phyloP scores from a whole-genome alignment of 2,797 vertebrate genomes.

The Sebastes matsubarae region DNA sequence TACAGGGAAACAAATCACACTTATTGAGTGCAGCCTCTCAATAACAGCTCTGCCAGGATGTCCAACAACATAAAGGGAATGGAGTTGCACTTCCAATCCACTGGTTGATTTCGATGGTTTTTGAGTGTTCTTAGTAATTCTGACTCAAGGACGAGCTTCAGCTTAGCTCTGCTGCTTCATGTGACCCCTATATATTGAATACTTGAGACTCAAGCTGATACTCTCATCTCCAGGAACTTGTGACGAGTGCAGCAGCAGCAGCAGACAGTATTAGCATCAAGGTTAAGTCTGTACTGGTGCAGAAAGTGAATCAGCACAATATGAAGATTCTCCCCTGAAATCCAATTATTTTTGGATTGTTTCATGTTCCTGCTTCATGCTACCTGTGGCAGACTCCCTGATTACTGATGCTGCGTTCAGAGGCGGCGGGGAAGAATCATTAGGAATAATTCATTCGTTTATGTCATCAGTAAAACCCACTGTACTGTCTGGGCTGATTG shows the following conservation, averaged over 20 bases:
- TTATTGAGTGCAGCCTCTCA: not conserved
- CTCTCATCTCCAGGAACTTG: not conserved
- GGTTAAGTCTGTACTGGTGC: not conserved
- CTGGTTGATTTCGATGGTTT: not conserved
- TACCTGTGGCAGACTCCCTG: conserved; percentile 13
- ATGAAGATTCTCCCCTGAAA: conserved; percentile 14
- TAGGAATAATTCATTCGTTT: conserved; percentile 17
- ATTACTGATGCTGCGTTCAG: conserved; percentile 11
- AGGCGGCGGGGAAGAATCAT: conserved; percentile 5
- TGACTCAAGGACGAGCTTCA: not conserved
- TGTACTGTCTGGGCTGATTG: conserved; percentile 5
- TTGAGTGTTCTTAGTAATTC: not conserved
- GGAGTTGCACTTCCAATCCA: not conserved
- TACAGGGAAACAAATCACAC: not conserved
- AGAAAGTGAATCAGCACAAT: not conserved
- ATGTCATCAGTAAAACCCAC: conserved; percentile 29
- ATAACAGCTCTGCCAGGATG: not conserved
- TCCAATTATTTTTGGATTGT: conserved; percentile 14
- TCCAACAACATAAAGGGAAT: not conserved
- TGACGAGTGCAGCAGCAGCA: not conserved
- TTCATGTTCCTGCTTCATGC: conserved; percentile 6
- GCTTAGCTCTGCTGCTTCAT: not conserved
- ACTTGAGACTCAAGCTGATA: not conserved
- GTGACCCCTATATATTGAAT: not conserved
- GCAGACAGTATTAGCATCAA: not conserved